Base-by-base conservation (phyloP, 2,888 invertebrate genomes). In the Trichopria drosophilae region DNA sequence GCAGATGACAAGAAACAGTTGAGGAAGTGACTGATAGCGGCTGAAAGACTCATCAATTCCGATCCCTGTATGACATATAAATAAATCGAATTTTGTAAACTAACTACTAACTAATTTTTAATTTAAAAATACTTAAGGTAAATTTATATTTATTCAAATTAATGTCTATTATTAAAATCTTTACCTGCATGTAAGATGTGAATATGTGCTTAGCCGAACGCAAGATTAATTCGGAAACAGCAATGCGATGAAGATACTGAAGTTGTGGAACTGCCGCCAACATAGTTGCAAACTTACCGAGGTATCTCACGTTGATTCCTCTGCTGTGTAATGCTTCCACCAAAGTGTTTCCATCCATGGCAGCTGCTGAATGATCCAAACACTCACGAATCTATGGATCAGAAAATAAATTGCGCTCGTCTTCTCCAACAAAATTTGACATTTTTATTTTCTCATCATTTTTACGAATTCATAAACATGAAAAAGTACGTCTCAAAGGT, bases 271-370 rank as follows among this genome's bases (percentile, higher is more conserved):
- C 86, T 71, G 89, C 86, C 1, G 82, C 78, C 40, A 97, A 78
- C 73, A 89, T 84, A 53, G 84, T 83, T 35, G 91, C 88, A 35
- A 99, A 87, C 79, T 93, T 91, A 39, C 98, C 98, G 60, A 99
- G 81, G 77, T 99, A 99, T 50, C 98, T 84, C 60, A 98, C 87
- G 78, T 99, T 99, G 68, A 99, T 95, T 61, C 99, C 99, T 59
- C 92, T 86, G 63, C 88, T 89, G 78, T 99, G 99, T 75, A 99
- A 80, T 6, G 93, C 89, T 76, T 97, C 96, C 0, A 93, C 87
- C 53, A 99, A 80, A 1, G 92, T 93, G 44, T 84, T 83, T 39
- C 98, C 98, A 79, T 99, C 98, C 84, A 97, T 92, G 0, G 96
- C 95, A 3, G 94, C 91, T 0, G 93, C 86, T 3, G 91, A 85